Evolutionary conservation across 2,797 vertebrate genomes (phyloP).

Genomic region (Peromyscus melanophrys): DNA sequence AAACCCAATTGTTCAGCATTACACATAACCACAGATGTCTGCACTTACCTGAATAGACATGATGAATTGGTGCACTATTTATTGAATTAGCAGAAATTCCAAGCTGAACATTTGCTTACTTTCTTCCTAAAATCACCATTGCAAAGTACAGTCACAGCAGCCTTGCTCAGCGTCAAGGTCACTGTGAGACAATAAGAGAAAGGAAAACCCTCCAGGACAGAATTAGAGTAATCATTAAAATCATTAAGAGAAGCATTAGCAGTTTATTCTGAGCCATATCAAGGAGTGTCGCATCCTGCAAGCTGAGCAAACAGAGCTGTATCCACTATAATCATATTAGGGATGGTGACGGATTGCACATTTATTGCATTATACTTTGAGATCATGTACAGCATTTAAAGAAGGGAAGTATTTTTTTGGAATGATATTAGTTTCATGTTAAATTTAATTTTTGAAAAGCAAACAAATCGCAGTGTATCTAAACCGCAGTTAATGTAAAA

Average conservation of each 20-base stretch:
- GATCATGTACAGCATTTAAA: constrained; percentile 75
- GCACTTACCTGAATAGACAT: neutral
- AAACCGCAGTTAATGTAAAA: constrained; percentile 68
- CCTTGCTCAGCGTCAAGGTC: constrained; percentile 3
- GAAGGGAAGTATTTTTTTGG: constrained; percentile 53
- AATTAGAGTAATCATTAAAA: constrained; percentile 68
- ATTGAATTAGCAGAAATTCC: neutral
- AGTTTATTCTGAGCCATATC: constrained; percentile 56
- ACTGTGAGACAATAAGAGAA: constrained; percentile 37
- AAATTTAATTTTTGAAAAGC: constrained; percentile 83
- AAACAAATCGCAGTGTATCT: constrained; percentile 69
- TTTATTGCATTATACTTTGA: constrained; percentile 77
- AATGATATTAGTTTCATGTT: constrained; percentile 78
- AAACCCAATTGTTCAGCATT: neutral
- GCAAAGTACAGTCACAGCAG: constrained; percentile 17
- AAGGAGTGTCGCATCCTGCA: constrained; percentile 54
- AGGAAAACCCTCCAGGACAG: constrained; percentile 34
- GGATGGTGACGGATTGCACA: constrained; percentile 70
- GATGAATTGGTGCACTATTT: neutral
- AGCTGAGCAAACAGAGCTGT: constrained; percentile 12
- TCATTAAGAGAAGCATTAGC: constrained; percentile 62
- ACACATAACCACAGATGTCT: neutral
- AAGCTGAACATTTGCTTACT: neutral
- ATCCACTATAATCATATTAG: constrained; percentile 69
- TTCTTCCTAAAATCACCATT: neutral